Evolutionary conservation across 2,888 invertebrate genomes (phyloP), one percentile per base, ranked within the genome.

Genomic region (Gryllus longicercus): DNA sequence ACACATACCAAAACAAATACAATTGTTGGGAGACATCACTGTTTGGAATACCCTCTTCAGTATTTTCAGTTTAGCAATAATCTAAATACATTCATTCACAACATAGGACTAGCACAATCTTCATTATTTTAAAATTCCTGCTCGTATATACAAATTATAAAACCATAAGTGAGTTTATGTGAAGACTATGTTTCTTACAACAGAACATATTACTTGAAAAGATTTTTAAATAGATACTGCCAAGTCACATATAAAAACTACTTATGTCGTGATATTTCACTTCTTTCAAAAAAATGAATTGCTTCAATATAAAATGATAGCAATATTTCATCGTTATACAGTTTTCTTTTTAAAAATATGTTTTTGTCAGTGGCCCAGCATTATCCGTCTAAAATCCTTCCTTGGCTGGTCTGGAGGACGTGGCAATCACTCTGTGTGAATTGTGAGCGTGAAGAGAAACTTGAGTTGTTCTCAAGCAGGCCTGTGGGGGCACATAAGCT

Each of bases 81-180:
- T 78, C 76, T 81, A 80, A 76, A 49, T 77, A 79, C 80, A 81
- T 51, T 50, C 80, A 81, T 76, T 79, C 80, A 79, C 80, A 80
- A 78, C 76, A 51, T 76, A 74, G 78, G 80, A 81, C 80, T 81
- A 81, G 80, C 79, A 80, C 75, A 51, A 50, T 79, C 79, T 76
- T 81, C 50, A 51, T 23, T 23, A 38, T 38, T 63, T 63, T 63
- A 63, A 63, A 18, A n/a, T 63, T 18, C 8, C 16, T n/a, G 14
- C 63, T 18, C 63, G 5, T 63, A 63, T 63, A n/a, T 63, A 63
- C 63, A 63, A 63, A 63, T 63, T 63, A 63, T 63, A 63, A 63
- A 63, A 63, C 63, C 14, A 18, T 18, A 63, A 63, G 38, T 38
- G 38, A 63, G 63, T 63, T 63, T 63, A n/a, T 63, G 63, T 63